Percentiles rank a stretch among this genome's conserved stretches.
phyloP scores from a whole-genome alignment of 2,113 vertebrate genomes.

The Microtus oregoni region DNA sequence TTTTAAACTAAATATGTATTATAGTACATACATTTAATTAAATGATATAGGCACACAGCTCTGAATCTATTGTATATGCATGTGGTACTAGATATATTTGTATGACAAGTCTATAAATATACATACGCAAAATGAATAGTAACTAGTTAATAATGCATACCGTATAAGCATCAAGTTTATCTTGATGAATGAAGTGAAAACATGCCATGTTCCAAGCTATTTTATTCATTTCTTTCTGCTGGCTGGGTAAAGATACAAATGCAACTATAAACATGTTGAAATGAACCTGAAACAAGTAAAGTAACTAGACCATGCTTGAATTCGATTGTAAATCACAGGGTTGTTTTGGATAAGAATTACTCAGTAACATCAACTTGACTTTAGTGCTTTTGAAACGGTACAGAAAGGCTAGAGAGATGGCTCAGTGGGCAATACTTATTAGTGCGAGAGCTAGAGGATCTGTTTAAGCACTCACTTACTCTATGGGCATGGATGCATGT shows the following conservation, averaged over 20 bases:
- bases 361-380: background rate
- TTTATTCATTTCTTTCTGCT: slow-evolving; percentile 10
- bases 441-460: background rate
- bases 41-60: background rate
- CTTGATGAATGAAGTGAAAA: background rate
- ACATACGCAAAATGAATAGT: background rate
- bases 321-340: background rate
- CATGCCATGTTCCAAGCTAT: background rate
- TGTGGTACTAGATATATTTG: slow-evolving; percentile 36
- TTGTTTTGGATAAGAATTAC: background rate
- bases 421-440: background rate
- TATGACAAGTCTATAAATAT: background rate
- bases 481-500: background rate
- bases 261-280: background rate
- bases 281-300: slow-evolving; percentile 17
- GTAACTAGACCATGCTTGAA: background rate
- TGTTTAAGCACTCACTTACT: background rate
- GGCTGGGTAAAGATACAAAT: background rate
- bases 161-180: background rate
- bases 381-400: background rate
- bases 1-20: background rate
- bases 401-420: background rate
- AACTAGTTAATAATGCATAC: background rate
- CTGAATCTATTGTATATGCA: background rate
- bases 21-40: background rate